These are phyloP conservation scores for Sphenodon punctatus DNA, from an alignment of 2,797 vertebrate species.

Conservation along the genomic window DNA sequence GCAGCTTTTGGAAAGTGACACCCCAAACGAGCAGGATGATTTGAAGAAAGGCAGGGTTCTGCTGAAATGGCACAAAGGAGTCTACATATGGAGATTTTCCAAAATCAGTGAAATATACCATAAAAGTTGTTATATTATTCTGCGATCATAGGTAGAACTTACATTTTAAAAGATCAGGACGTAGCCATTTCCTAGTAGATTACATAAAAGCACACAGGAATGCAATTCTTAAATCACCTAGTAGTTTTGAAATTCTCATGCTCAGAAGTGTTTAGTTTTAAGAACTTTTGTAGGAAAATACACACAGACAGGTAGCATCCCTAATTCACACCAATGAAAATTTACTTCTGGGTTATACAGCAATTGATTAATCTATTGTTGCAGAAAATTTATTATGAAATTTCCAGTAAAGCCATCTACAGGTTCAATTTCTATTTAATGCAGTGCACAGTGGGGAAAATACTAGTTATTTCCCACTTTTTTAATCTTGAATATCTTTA, in stretches of 20 bases:
- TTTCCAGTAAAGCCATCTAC: background rate
- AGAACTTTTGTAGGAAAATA: background rate
- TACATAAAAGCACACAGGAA: background rate
- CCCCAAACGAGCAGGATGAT: too few relatives aligned
- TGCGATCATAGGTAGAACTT: background rate
- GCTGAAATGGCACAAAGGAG: background rate
- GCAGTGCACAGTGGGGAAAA: background rate
- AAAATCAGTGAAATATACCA: background rate
- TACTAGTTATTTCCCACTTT: background rate
- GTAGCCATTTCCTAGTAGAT: background rate
- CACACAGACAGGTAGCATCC: background rate
- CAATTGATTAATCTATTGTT: background rate
- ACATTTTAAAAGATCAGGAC: background rate
- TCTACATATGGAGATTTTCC: background rate
- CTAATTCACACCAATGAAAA: background rate
- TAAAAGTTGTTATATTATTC: rapidly evolving
- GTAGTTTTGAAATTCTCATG: background rate
- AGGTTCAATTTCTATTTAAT: background rate
- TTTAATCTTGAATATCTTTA: too few relatives aligned
- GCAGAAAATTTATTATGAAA: background rate
- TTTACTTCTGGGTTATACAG: background rate
- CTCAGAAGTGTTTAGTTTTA: background rate
- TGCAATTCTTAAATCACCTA: background rate
- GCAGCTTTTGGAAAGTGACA: too few relatives aligned
- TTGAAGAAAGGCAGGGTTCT: background rate